phyloP scores from a whole-genome alignment of 1,140 invertebrate species.

The Drosophila prosaltans region DNA sequence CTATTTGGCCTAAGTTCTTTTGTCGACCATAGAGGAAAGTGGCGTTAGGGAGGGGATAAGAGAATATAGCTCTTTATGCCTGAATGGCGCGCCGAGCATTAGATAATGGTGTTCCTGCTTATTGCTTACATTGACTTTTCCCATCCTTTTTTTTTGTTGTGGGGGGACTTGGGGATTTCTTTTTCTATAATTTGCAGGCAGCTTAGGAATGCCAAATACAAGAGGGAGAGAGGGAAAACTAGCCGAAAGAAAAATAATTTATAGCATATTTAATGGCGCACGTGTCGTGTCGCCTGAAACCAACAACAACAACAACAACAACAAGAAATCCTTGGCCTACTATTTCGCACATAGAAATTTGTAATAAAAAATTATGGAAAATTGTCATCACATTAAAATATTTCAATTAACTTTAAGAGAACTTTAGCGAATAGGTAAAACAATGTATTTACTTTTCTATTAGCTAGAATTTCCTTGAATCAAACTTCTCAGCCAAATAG shows the following conservation, averaged over 20 bases:
- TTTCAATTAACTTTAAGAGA: slow-evolving; percentile 41
- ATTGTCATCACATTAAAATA: not conserved
- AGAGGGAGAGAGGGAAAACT: slow-evolving; percentile 27
- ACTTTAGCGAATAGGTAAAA: not conserved
- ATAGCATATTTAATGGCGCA: slow-evolving; percentile 82
- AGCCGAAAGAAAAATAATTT: slow-evolving; percentile 72
- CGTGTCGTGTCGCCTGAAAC: slow-evolving; percentile 50
- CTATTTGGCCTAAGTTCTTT: slow-evolving; percentile 55
- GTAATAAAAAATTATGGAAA: not conserved
- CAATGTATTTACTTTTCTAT: not conserved
- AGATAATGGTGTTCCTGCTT: slow-evolving; percentile 82
- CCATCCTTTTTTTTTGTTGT: slow-evolving; percentile 13
- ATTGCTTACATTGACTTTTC: slow-evolving; percentile 81
- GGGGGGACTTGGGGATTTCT: slow-evolving; percentile 61
- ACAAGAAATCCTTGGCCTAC: slow-evolving; percentile 23
- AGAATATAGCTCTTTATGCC: slow-evolving; percentile 53
- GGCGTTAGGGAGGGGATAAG: not conserved
- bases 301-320: not conserved
- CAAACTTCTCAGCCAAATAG: too few relatives aligned
- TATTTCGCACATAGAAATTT: not conserved
- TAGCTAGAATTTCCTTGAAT: not conserved
- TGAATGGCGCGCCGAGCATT: slow-evolving; percentile 79
- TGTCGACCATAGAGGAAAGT: slow-evolving; percentile 10
- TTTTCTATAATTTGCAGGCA: slow-evolving; percentile 83
- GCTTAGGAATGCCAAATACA: slow-evolving; percentile 69